Evolutionary conservation across 2,113 vertebrate genomes (phyloP).

Genomic region (Arizona elegans): DNA sequence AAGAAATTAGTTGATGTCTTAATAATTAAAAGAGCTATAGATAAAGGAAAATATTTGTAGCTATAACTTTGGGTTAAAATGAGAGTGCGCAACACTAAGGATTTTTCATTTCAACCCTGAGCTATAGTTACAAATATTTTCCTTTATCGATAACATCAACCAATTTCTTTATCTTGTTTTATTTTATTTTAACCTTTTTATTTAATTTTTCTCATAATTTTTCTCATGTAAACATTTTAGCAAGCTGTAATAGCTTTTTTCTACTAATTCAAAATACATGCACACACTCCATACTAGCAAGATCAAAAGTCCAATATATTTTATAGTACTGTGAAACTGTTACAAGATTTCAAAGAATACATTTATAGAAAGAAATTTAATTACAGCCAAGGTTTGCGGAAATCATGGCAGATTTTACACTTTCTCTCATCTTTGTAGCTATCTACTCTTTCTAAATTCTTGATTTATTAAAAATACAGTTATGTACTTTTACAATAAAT

Average conservation of each 20-base stretch:
- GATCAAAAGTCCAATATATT: not conserved
- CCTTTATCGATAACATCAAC: no score
- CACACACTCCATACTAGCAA: no score
- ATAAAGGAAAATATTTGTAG: not conserved
- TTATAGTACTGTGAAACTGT: not conserved
- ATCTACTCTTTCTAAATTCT: not conserved
- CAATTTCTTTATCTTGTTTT: not conserved
- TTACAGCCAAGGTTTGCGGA: not conserved
- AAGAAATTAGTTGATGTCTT: not conserved
- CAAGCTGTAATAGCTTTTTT: not conserved
- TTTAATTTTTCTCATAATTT: not conserved
- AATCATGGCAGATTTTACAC: not conserved
- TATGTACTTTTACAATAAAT: no score
- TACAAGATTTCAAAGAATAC: not conserved
- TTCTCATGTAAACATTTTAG: not conserved
- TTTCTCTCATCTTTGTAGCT: not conserved
- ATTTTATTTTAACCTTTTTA: not conserved
- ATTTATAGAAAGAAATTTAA: not conserved
- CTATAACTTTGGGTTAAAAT: not conserved
- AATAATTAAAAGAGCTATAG: not conserved
- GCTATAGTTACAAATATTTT: not conserved
- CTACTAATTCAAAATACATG: rapidly evolving
- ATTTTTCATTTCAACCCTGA: not conserved
- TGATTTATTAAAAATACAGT: not conserved
- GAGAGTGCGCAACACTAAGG: not conserved